A percentile compares a stretch with the other conserved stretches of the same genome.
Evolutionary conservation across 2,888 invertebrate species (phyloP).

Genomic region (Priocnemis perturbator): DNA sequence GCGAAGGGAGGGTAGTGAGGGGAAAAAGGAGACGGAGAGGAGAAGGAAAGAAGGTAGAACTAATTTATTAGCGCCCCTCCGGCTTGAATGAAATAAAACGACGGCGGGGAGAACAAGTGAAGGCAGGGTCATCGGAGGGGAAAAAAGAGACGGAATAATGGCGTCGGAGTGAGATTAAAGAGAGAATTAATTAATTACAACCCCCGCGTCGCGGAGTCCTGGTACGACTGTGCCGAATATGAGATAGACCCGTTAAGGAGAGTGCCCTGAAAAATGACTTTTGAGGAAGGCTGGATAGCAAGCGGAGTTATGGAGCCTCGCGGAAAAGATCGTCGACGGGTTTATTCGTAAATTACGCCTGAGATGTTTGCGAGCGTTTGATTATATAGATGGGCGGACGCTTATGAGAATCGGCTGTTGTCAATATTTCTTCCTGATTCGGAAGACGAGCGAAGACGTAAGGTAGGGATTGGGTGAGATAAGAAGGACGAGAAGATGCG

Average conservation of each 20-base stretch:
- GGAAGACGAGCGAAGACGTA: too few species aligned
- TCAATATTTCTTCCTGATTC: too few species aligned
- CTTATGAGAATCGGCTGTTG: too few species aligned
- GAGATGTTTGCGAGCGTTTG: too few species aligned
- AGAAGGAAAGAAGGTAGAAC: slow-evolving; percentile 6
- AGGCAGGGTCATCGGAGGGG: slow-evolving; percentile 13
- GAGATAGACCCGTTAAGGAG: too few species aligned
- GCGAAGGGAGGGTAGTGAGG: not conserved
- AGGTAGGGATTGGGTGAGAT: too few species aligned
- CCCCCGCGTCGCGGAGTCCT: not conserved
- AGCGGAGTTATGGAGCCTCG: slow-evolving; percentile 1
- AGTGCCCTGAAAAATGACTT: not conserved
- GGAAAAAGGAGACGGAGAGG: not conserved
- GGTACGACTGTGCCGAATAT: too few species aligned
- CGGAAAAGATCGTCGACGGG: not conserved
- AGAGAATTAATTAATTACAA: slow-evolving; percentile 36
- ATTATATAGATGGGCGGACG: too few species aligned
- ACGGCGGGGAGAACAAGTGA: slow-evolving; percentile 10
- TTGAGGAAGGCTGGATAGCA: not conserved
- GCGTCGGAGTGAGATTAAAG: slow-evolving; percentile 22
- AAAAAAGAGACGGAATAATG: slow-evolving; percentile 34
- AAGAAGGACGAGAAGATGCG: too few species aligned
- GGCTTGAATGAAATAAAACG: slow-evolving; percentile 26
- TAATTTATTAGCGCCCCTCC: slow-evolving; percentile 33
- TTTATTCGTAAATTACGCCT: too few species aligned